Percentiles rank a stretch among this genome's conserved stretches.
phyloP scores from a whole-genome alignment of 1,140 invertebrate species.

The Microplitis demolitor region DNA sequence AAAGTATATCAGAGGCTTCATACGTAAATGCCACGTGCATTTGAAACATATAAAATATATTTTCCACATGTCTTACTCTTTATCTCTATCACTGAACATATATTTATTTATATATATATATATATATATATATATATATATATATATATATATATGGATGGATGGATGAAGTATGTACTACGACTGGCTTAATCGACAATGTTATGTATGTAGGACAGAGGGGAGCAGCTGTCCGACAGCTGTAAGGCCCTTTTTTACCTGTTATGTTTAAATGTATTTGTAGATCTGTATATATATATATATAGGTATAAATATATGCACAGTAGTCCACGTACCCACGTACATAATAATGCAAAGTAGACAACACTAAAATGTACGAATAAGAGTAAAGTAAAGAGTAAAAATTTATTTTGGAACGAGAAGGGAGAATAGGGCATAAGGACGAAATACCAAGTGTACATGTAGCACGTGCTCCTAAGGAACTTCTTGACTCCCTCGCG shows the following conservation, averaged over 20 bases:
- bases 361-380: conserved; percentile 22
- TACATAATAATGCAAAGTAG: conserved; percentile 28
- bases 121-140: conserved; percentile 2
- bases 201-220: conserved; percentile 60
- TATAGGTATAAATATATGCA: conserved; percentile 7
- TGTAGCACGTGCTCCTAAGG: conserved; percentile 30
- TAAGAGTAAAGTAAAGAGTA: background rate
- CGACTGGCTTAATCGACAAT: conserved; percentile 28
- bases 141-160: background rate
- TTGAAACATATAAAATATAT: conserved; percentile 29
- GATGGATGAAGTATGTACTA: conserved; percentile 1
- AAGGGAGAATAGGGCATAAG: conserved; percentile 8
- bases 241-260: conserved; percentile 62
- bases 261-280: conserved; percentile 41
- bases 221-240: conserved; percentile 61
- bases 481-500: conserved; percentile 11
- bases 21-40: conserved; percentile 1
- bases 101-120: background rate
- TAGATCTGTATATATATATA: conserved; percentile 25
- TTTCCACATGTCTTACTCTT: conserved; percentile 35
- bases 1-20: no score
- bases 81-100: background rate
- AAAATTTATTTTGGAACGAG: background rate
- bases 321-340: no score
- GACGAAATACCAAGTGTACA: conserved; percentile 2